These are phyloP conservation scores for Trachops cirrhosus DNA, from an alignment of 2,797 vertebrate genomes.

Conservation along the genomic window DNA sequence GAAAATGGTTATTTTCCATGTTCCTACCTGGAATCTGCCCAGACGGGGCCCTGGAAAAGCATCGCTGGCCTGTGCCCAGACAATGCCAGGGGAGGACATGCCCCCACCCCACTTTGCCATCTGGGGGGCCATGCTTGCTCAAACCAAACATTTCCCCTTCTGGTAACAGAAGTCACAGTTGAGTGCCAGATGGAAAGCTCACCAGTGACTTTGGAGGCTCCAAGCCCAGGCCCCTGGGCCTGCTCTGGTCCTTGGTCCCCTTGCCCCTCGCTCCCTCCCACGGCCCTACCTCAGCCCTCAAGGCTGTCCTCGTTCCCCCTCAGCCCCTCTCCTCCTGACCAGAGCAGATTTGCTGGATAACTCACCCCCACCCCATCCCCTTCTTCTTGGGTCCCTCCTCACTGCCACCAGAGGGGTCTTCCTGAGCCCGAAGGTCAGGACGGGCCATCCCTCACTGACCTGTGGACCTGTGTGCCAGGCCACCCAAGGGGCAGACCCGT, in stretches of 20 bases:
- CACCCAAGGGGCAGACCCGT: background rate
- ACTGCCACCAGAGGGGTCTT: background rate
- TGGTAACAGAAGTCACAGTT: conserved; percentile 35
- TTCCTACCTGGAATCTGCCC: conserved; percentile 26
- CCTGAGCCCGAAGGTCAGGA: background rate
- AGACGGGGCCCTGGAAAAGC: background rate
- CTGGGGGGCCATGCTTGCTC: conserved; percentile 66
- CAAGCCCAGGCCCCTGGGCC: background rate
- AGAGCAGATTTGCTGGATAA: background rate
- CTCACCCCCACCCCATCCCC: too few species aligned
- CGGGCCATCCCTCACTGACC: background rate
- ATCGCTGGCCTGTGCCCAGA: background rate
- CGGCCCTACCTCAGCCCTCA: background rate
- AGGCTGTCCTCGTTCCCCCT: background rate
- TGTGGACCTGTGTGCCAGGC: background rate
- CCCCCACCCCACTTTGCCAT: background rate
- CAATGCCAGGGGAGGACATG: background rate
- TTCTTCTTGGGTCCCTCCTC: background rate
- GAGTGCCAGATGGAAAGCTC: conserved; percentile 20
- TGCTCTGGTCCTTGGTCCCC: background rate
- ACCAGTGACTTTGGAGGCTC: background rate
- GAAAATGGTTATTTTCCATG: conserved; percentile 11
- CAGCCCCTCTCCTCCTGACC: background rate
- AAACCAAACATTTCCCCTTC: conserved; percentile 55
- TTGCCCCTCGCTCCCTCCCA: background rate